A percentile compares a stretch with the other conserved stretches of the same genome.
Evolutionary conservation across 2,888 invertebrate species (phyloP).

Genomic region (Stenchaetothrips biformis): DNA sequence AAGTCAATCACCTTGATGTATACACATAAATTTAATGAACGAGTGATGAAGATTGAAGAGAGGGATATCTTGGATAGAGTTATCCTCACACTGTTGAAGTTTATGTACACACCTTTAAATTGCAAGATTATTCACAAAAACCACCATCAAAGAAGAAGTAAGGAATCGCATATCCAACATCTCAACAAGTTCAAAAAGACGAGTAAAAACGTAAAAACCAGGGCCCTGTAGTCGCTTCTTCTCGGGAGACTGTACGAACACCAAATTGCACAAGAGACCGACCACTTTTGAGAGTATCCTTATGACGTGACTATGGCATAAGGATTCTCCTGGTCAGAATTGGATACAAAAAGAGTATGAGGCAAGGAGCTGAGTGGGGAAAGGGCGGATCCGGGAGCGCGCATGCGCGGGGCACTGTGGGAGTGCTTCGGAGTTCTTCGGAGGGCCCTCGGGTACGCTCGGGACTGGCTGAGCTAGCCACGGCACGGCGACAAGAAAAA

Average conservation of each 20-base stretch:
- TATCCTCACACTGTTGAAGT: no score
- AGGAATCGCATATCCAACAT: no score
- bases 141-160: no score
- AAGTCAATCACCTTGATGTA: no score
- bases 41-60: no score
- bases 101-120: no score
- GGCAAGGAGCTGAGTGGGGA: background rate
- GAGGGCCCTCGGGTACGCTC: background rate
- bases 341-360: background rate
- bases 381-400: background rate
- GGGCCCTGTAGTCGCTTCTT: background rate
- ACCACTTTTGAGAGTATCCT: background rate
- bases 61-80: no score
- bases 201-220: no score
- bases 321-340: background rate
- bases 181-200: no score
- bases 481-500: background rate
- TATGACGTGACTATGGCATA: background rate
- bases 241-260: background rate
- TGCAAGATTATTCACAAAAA: no score
- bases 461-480: background rate
- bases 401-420: background rate
- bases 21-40: no score
- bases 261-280: background rate
- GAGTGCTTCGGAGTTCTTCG: background rate